phyloP scores from a whole-genome alignment of 2,888 invertebrate species.

The Polydrusus cervinus region DNA sequence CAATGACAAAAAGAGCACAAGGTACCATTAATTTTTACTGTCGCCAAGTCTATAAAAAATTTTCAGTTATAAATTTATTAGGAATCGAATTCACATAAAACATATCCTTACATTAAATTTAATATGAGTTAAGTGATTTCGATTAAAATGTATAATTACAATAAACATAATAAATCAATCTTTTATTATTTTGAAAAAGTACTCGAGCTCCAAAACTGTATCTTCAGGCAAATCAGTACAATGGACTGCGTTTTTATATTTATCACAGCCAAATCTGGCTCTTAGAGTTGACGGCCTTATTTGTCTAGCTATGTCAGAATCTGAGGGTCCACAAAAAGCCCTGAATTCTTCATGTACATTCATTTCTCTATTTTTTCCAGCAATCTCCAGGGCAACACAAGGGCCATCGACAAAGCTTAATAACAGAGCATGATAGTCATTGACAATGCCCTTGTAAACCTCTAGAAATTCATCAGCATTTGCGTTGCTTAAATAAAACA shows the following conservation, averaged over 20 bases:
- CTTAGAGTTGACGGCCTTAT: slow-evolving; percentile 88
- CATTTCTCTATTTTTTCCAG: slow-evolving; percentile 73
- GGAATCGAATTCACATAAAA: too few species aligned
- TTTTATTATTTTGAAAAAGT: slow-evolving; percentile 82
- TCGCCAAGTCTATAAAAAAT: too few species aligned
- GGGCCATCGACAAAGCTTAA: slow-evolving; percentile 88
- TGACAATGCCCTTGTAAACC: slow-evolving; percentile 91
- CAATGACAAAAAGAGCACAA: too few species aligned
- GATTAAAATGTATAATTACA: too few species aligned
- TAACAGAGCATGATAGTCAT: slow-evolving; percentile 87
- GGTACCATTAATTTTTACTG: too few species aligned
- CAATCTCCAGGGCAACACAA: slow-evolving; percentile 90
- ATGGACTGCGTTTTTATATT: slow-evolving; percentile 91
- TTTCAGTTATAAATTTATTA: too few species aligned
- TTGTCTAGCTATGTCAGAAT: slow-evolving; percentile 92
- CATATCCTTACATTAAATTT: too few species aligned
- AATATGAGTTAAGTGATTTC: too few species aligned
- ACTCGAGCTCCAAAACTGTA: slow-evolving; percentile 86
- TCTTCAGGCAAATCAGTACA: slow-evolving; percentile 95
- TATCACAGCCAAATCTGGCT: slow-evolving; percentile 87
- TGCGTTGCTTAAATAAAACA: slow-evolving; percentile 84
- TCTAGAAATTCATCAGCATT: slow-evolving; percentile 95
- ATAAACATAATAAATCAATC: slow-evolving; percentile 6
- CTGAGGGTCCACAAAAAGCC: slow-evolving; percentile 89
- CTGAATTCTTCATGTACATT: slow-evolving; percentile 84